Evolutionary conservation across 2,797 vertebrate species (phyloP).

Genomic region (Muscicapa striata): DNA sequence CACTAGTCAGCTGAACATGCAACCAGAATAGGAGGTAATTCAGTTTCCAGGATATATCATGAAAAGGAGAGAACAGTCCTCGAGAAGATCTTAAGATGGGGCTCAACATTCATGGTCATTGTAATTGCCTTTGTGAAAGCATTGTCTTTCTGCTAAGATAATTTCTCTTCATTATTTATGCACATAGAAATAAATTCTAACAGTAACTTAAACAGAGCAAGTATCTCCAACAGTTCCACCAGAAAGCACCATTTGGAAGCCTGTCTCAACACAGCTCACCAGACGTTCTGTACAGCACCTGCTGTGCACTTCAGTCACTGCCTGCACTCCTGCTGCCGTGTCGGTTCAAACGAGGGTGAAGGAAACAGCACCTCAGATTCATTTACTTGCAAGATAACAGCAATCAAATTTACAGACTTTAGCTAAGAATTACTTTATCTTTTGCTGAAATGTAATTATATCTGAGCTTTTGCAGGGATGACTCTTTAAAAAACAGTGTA

Average conservation of each 20-base stretch:
- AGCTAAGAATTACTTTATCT: background rate
- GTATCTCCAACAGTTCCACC: background rate
- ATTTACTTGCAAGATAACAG: background rate
- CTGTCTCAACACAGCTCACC: background rate
- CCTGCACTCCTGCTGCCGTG: background rate
- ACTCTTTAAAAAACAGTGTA: background rate
- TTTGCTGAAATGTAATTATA: background rate
- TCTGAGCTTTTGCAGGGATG: background rate
- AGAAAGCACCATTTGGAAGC: slow-evolving; percentile 21
- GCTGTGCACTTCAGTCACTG: background rate
- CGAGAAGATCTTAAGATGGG: background rate
- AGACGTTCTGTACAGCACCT: slow-evolving; percentile 27
- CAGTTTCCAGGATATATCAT: background rate
- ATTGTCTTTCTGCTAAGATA: background rate
- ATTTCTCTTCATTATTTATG: background rate
- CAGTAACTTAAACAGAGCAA: background rate
- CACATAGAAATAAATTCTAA: background rate
- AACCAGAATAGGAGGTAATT: background rate
- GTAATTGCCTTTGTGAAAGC: background rate
- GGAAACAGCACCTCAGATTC: background rate
- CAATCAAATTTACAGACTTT: background rate
- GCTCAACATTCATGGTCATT: background rate
- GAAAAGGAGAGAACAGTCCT: background rate
- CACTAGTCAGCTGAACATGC: background rate
- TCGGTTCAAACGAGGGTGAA: background rate